Evolutionary conservation across 2,888 invertebrate species (phyloP).

Genomic region (Caenorhabditis sinica): DNA sequence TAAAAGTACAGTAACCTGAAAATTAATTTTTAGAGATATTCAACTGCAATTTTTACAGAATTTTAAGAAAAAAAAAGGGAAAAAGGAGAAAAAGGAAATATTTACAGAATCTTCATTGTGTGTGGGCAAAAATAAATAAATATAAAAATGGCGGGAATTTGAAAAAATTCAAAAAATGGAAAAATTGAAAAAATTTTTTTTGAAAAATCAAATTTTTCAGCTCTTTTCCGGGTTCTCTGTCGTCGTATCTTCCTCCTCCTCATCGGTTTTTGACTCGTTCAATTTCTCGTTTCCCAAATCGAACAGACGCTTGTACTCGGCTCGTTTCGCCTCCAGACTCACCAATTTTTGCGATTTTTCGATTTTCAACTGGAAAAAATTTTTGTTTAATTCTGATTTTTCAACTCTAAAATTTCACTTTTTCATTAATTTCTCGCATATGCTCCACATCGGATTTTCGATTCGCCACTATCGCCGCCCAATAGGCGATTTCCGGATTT

Average conservation of each 20-base stretch:
- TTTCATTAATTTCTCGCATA: conserved; percentile 42
- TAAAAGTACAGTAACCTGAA: conserved; percentile 4
- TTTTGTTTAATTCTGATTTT: neutral
- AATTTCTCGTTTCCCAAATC: conserved; percentile 40
- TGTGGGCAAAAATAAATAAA: neutral
- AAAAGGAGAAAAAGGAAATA: neutral
- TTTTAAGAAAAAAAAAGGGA: neutral
- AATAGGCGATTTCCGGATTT: conserved; percentile 24
- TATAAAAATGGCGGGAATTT: neutral
- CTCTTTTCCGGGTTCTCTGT: neutral
- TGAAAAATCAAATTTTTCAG: conserved; percentile 3
- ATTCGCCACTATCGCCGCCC: conserved; percentile 37
- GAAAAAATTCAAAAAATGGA: neutral
- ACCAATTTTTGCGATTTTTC: conserved; percentile 16
- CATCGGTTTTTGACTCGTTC: conserved; percentile 16
- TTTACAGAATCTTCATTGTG: neutral
- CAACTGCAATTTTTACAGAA: neutral
- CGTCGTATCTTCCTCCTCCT: conserved; percentile 19
- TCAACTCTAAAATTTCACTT: conserved; percentile 12
- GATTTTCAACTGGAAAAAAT: conserved; percentile 39
- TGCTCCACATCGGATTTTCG: conserved; percentile 27
- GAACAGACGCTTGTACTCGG: conserved; percentile 34
- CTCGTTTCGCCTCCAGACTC: conserved; percentile 19
- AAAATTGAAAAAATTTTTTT: neutral
- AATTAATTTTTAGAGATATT: neutral